Percentiles rank a stretch among this genome's conserved stretches.
Conservation (phyloP, 2,113 vertebrate species). For the Paradoxurus hermaphroditus region DNA sequence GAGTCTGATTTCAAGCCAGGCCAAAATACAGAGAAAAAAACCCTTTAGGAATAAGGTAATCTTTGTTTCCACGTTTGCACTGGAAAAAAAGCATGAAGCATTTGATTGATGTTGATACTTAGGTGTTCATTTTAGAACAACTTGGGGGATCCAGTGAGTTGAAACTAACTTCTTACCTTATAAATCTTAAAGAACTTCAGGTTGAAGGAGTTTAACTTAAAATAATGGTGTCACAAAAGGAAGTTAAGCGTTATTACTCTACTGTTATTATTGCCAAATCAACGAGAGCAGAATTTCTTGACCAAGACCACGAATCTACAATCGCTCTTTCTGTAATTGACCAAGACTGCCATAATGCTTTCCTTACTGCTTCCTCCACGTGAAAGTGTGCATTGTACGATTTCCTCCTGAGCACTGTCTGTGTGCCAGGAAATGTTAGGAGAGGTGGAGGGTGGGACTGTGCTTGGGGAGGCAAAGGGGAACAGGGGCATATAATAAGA, state of each 20-base stretch:
- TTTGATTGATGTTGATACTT: constrained; percentile 53
- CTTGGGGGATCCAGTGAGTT: not conserved
- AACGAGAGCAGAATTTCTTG: not conserved
- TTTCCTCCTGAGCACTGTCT: not conserved
- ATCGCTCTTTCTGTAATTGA: not conserved
- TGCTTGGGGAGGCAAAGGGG: not conserved
- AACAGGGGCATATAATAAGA: not conserved
- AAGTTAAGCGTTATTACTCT: constrained; percentile 27
- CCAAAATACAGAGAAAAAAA: constrained; percentile 46
- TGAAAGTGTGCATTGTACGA: not conserved
- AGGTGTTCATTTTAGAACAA: constrained; percentile 14
- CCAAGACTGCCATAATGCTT: accelerated
- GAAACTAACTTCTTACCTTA: constrained; percentile 1
- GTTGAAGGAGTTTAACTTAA: constrained; percentile 35
- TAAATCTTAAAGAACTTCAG: constrained; percentile 37
- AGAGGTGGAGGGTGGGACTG: not conserved
- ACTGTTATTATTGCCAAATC: constrained; percentile 39
- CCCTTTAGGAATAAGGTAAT: constrained; percentile 73
- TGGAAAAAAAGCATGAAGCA: not conserved
- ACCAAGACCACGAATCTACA: not conserved
- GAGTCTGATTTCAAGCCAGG: constrained; percentile 67
- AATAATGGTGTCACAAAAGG: constrained; percentile 47
- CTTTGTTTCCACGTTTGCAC: constrained; percentile 75
- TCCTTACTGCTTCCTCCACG: not conserved
- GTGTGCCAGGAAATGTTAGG: not conserved